Percentiles rank a stretch among this genome's conserved stretches.
These are phyloP conservation scores for Embidobia sp. DNA, from an alignment of 2,888 invertebrate genomes.

Conservation along the genomic window DNA sequence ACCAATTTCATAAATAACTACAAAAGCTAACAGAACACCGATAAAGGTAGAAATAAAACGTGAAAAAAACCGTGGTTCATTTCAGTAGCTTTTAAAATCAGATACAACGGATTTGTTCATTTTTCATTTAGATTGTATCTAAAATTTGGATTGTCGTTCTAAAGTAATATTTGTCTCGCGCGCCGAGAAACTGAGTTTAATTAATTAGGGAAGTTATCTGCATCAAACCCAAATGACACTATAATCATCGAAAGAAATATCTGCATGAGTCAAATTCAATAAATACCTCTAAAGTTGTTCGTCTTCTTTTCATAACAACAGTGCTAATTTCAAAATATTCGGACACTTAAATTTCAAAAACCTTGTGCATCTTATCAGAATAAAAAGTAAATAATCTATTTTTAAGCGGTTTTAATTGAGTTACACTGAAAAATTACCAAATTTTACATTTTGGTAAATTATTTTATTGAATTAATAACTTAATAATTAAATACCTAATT, in stretches of 20 bases:
- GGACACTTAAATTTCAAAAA: background rate
- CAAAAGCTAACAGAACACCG: conserved; percentile 23
- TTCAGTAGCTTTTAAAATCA: conserved; percentile 39
- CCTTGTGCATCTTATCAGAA: no score
- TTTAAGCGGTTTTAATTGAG: no score
- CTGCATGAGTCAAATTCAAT: background rate
- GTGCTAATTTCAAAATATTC: conserved; percentile 4
- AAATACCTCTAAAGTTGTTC: background rate
- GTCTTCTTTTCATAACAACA: background rate
- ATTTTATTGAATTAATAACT: no score
- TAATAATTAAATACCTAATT: no score
- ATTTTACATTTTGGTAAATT: no score
- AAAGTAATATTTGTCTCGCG: conserved; percentile 16
- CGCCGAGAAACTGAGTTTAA: conserved; percentile 2
- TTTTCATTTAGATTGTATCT: conserved; percentile 28
- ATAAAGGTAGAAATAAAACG: conserved; percentile 41
- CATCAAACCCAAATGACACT: conserved; percentile 8
- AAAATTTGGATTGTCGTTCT: conserved; percentile 26
- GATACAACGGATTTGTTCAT: conserved; percentile 19
- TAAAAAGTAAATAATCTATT: no score
- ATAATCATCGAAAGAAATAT: conserved; percentile 7
- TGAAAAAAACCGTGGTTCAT: conserved; percentile 45
- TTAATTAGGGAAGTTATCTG: conserved; percentile 17
- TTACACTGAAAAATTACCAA: no score
- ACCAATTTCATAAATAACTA: conserved; percentile 32